These are phyloP conservation scores for Mohoua ochrocephala DNA, from an alignment of 2,113 vertebrate species.

Conservation along the genomic window DNA sequence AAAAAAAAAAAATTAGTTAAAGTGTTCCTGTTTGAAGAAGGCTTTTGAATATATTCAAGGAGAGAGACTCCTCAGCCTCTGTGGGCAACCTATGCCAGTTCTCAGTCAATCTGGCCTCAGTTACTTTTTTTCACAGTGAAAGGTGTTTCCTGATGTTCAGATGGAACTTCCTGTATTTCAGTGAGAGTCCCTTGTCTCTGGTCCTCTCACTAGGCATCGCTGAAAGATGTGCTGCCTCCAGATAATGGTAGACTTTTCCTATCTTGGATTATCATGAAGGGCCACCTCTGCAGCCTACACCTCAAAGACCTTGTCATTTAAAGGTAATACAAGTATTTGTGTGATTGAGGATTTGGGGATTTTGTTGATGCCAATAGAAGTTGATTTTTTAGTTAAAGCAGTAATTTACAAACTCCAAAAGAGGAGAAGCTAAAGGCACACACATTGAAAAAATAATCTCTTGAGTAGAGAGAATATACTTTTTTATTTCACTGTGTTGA, in stretches of 20 bases:
- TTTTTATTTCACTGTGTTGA: not conserved
- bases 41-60: not conserved
- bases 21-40: not conserved
- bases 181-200: not conserved
- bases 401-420: not conserved
- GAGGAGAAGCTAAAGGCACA: not conserved
- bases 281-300: not conserved
- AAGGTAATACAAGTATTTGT: not conserved
- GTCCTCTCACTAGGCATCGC: not conserved
- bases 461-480: not conserved
- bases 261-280: not conserved
- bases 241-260: not conserved
- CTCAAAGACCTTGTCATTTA: not conserved
- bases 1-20: not conserved
- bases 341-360: not conserved
- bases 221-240: not conserved
- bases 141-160: not conserved
- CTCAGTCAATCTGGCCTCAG: not conserved
- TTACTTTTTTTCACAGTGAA: not conserved
- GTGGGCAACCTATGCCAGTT: rapidly evolving
- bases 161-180: not conserved
- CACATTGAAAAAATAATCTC: not conserved
- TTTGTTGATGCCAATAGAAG: not conserved
- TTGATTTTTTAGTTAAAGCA: not conserved
- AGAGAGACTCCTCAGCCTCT: not conserved